These are phyloP conservation scores for Sinocyclocheilus rhinocerous DNA, from an alignment of 2,113 vertebrate genomes.

Conservation along the genomic window DNA sequence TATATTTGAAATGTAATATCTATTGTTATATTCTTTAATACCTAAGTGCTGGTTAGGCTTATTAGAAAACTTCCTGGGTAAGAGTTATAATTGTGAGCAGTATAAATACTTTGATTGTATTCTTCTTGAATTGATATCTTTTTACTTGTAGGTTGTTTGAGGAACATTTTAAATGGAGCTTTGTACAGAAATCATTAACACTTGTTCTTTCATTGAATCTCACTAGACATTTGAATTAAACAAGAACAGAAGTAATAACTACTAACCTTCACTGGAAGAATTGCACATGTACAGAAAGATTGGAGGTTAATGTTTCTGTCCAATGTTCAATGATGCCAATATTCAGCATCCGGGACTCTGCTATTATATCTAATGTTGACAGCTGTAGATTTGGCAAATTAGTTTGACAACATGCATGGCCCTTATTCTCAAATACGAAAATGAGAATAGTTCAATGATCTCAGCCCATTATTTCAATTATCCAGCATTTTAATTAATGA, in stretches of 20 bases:
- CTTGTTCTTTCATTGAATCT: not conserved
- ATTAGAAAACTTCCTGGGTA: not conserved
- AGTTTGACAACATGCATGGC: not conserved
- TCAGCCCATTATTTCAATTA: slow-evolving; percentile 5
- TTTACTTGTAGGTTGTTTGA: slow-evolving; percentile 17
- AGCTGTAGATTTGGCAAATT: slow-evolving; percentile 6
- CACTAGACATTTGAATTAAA: not conserved
- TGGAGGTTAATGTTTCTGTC: not conserved
- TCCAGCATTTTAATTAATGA: slow-evolving; percentile 17
- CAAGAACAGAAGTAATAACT: not conserved
- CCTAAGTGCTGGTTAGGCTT: not conserved
- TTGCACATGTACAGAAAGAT: not conserved
- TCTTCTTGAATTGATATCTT: not conserved
- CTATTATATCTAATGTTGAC: not conserved
- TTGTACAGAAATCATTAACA: slow-evolving; percentile 13
- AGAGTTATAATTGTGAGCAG: not conserved
- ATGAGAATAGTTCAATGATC: not conserved
- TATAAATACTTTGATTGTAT: not conserved
- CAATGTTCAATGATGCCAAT: not conserved
- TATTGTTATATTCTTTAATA: not conserved
- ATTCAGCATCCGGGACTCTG: not conserved
- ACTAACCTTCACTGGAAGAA: slow-evolving; percentile 15
- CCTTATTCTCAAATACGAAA: not conserved
- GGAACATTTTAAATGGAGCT: not conserved
- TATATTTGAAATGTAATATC: not conserved